Evolutionary conservation across 2,888 invertebrate genomes (phyloP).

Genomic region (Hartigia nigra): DNA sequence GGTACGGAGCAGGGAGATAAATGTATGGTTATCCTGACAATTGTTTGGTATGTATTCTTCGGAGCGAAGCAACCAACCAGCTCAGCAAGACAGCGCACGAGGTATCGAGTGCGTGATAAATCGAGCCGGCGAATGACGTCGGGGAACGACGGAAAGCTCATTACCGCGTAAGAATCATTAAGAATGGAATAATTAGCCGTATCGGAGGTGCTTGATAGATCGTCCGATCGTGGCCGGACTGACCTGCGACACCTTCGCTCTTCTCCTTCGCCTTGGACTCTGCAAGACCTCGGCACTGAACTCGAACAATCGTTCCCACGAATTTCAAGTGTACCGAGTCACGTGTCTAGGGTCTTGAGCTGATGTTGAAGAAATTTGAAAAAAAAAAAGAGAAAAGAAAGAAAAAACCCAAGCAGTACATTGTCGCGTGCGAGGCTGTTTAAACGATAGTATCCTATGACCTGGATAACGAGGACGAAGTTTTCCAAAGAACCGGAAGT

Average conservation of each 20-base stretch:
- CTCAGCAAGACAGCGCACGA: too few relatives aligned
- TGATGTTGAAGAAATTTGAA: background rate
- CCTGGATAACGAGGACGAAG: background rate
- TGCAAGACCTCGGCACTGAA: background rate
- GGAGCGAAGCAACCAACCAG: background rate
- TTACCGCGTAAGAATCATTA: slow-evolving; percentile 42
- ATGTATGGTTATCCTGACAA: background rate
- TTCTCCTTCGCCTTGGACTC: background rate
- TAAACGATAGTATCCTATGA: background rate
- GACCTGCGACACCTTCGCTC: slow-evolving; percentile 35
- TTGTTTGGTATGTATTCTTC: background rate
- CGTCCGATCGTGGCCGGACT: slow-evolving; percentile 49
- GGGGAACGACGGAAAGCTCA: slow-evolving; percentile 15
- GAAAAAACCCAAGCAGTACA: background rate
- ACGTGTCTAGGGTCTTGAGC: background rate
- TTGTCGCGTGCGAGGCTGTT: too few relatives aligned
- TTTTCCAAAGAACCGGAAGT: background rate
- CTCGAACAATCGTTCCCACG: background rate
- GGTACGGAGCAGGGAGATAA: background rate
- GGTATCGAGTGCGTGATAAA: slow-evolving; percentile 4
- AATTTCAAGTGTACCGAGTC: background rate
- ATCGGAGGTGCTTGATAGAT: slow-evolving; percentile 48
- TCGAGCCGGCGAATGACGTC: slow-evolving; percentile 4
- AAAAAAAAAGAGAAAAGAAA: background rate
- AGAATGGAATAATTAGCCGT: slow-evolving; percentile 49